Evolutionary conservation across 1,140 invertebrate species (phyloP).

Genomic region (Maniola jurtina): DNA sequence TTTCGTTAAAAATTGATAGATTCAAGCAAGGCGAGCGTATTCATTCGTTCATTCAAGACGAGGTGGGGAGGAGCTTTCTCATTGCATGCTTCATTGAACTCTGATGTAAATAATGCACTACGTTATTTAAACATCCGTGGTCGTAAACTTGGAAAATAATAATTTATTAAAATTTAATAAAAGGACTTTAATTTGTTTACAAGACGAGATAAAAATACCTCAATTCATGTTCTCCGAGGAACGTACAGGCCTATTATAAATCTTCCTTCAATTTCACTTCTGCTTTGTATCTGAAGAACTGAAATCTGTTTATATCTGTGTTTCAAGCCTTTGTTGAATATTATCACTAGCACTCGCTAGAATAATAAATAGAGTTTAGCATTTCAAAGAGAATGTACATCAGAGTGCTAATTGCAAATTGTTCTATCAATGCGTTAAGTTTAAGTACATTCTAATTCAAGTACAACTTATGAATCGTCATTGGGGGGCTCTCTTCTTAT

Average conservation of each 20-base stretch:
- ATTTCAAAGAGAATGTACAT: too few relatives aligned
- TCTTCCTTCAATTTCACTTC: constrained; percentile 20
- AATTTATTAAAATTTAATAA: neutral
- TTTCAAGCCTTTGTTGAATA: neutral
- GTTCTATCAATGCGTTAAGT: too few relatives aligned
- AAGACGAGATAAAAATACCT: constrained; percentile 1
- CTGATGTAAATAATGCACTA: neutral
- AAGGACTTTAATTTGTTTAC: constrained; percentile 7
- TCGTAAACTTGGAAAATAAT: neutral
- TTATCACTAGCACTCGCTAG: neutral
- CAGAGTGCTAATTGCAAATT: too few relatives aligned
- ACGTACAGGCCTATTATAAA: constrained; percentile 2
- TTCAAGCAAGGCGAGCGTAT: too few relatives aligned
- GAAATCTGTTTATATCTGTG: constrained; percentile 10
- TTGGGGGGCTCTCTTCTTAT: too few relatives aligned
- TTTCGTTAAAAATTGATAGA: too few relatives aligned
- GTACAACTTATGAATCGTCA: too few relatives aligned
- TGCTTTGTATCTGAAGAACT: constrained; percentile 27
- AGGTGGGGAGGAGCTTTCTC: too few relatives aligned
- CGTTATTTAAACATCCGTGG: neutral
- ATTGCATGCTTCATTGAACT: neutral
- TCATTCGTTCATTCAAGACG: too few relatives aligned
- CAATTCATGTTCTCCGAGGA: constrained; percentile 8
- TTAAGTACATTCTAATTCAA: too few relatives aligned
- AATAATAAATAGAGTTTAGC: too few relatives aligned